Base-by-base conservation (phyloP, 2,797 vertebrate species). In the Octomys mimax region DNA sequence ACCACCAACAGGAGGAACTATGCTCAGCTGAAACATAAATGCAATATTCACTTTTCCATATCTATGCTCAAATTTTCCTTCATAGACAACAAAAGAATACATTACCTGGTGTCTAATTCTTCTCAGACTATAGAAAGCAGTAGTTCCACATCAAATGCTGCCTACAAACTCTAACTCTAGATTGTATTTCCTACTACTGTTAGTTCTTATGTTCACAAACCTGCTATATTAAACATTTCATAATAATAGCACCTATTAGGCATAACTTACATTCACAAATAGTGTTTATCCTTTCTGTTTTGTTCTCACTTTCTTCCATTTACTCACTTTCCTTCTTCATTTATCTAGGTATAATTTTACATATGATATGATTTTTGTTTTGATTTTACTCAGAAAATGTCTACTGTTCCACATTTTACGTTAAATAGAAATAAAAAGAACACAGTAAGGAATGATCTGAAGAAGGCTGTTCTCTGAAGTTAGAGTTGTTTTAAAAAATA, bases 291-390 rank as follows among this genome's bases (percentile, higher is more conserved):
- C 4, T 19, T 5, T 31, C 7, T 21, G 2, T 19, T 54, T 42
- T 9, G 1, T 10, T 14, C 54, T 22, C 16, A 1, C 3, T 46
- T 12, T 5, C 6, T 26, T 2, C 26, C 21, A 26, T 16, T 14
- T 26, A 59, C 18, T 5, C 21, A 62, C 31, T 1, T 31, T 19
- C 1, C 49, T 75, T 42, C 12, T 8, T 31, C 2, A 66, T 80
- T 86, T 22, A 78, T 62, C 28, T 77, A 54, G 66, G 49, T 90
- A 11, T 68, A 2, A 36, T 92, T 78, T 52, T 81, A 92, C 93
- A 75, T 42, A 75, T 36, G 2, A 61, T 39, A 36, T 1, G 95
- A 62, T 80, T 79, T n/a, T n/a, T 77, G 26, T 22, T 81, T 95
- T 95, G 5, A 4, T 75, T 83, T 94, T 87, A 87, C 49, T 81